phyloP scores from a whole-genome alignment of 2,888 invertebrate genomes.

The Pristionchus arcanus region DNA sequence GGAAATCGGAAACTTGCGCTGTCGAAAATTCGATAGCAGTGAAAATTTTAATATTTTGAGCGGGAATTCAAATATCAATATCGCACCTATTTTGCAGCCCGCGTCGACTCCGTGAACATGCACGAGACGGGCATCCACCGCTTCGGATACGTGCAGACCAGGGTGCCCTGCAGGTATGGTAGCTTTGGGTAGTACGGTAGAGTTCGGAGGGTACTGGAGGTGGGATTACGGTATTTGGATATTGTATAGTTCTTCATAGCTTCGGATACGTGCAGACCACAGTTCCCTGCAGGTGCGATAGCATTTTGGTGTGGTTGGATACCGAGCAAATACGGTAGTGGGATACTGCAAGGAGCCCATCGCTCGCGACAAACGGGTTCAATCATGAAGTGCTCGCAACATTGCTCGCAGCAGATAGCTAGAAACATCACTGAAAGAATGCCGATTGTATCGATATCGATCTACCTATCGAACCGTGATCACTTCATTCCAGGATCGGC shows the following conservation, averaged over 20 bases:
- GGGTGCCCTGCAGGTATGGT: slow-evolving; percentile 63
- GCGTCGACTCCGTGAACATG: slow-evolving; percentile 78
- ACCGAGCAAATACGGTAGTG: not conserved
- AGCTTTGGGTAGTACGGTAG: not conserved
- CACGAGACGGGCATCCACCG: slow-evolving; percentile 79
- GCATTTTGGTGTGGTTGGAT: too few relatives aligned
- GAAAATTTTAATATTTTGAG: not conserved
- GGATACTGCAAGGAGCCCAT: too few relatives aligned
- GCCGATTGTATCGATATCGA: too few relatives aligned
- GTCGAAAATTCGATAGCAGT: not conserved
- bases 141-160: slow-evolving; percentile 75
- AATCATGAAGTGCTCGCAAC: too few relatives aligned
- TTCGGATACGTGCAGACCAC: too few relatives aligned
- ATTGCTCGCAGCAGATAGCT: too few relatives aligned
- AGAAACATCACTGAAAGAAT: too few relatives aligned
- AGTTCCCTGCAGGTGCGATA: too few relatives aligned
- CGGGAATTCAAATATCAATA: not conserved
- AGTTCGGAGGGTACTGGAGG: not conserved
- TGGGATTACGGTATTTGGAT: not conserved
- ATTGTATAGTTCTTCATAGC: too few relatives aligned
- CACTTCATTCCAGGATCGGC: slow-evolving; percentile 60
- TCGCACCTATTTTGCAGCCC: not conserved
- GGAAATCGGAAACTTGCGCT: not conserved
- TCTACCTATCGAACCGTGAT: too few relatives aligned
- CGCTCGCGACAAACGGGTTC: too few relatives aligned